Evolutionary conservation across 2,113 vertebrate genomes (phyloP), one percentile per base, ranked within the genome.

Genomic region (Pseudois nayaur): DNA sequence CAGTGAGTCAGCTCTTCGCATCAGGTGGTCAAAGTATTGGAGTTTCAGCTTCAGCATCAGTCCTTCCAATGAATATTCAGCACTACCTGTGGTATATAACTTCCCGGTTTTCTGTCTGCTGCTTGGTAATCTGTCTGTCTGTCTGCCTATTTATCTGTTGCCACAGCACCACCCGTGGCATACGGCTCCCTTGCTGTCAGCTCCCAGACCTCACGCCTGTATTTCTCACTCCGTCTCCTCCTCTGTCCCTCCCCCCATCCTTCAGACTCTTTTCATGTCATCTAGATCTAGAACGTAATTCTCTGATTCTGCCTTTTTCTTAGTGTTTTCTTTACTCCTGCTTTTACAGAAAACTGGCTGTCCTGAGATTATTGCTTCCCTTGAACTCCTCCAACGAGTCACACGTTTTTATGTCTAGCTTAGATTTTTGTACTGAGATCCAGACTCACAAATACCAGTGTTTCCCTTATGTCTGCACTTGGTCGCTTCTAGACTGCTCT

Each of bases 321-420:
- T 25, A 79, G 40, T 64, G 11, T 92, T 96, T 96, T 78, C 71
- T 83, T 93, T 29, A 60, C 50, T 76, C 21, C 19, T 59, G 15
- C 54, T 54, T 88, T 45, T 81, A 45, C 45, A 40, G 79, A 84
- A 85, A 59, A 87, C 33, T 88, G 94, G 2, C 43, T 87, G 5
- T 29, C 11, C 67, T 48, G 23, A 88, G 23, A 33, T 48, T 88
- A 16, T 95, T 54, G 43, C 71, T 92, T 94, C 33, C 15, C 27
- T 21, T 67, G 59, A 23, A 67, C 74, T 90, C 74, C 87, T 31
- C 57, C 90, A 10, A 25, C 60, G 52, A 91, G 33, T 84, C 93
- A 82, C 33, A 90, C 0, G 13, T 86, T 82, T 96, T 57, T 91
- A 52, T 71, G 12, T 55, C 64, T 96, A 52, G 82, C 76, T 64